phyloP scores from a whole-genome alignment of 2,113 vertebrate species.

The Cyprinodon brontotheroides region DNA sequence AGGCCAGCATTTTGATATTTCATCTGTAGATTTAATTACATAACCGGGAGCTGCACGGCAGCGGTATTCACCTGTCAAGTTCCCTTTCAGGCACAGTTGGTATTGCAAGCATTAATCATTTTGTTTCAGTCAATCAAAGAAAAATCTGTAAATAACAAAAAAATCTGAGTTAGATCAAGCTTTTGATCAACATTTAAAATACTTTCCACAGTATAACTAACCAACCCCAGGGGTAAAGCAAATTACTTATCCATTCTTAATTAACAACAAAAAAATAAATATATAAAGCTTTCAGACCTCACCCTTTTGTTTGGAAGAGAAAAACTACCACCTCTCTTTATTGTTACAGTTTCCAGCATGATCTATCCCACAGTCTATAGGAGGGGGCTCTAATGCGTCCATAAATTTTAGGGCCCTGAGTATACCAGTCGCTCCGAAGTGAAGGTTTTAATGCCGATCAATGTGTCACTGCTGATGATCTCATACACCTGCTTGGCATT shows the following conservation, averaged over 20 bases:
- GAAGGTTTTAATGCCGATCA: conserved; percentile 76
- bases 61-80: conserved; percentile 69
- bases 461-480: conserved; percentile 66
- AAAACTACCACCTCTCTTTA: conserved; percentile 52
- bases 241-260: conserved; percentile 35
- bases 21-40: conserved; percentile 81
- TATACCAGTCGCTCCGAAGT: conserved; percentile 43
- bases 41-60: conserved; percentile 60
- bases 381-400: conserved; percentile 67
- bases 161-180: background rate
- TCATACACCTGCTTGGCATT: conserved; percentile 52
- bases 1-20: conserved; percentile 71
- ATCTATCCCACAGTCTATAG: conserved; percentile 61
- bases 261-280: conserved; percentile 51
- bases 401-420: conserved; percentile 64
- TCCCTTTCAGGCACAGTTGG: conserved; percentile 65
- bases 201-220: background rate
- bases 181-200: background rate
- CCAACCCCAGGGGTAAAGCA: conserved; percentile 3
- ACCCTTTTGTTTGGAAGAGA: conserved; percentile 12
- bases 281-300: conserved; percentile 37
- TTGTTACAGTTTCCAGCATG: conserved; percentile 67
- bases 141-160: conserved; percentile 13
- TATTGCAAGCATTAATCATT: conserved; percentile 52
- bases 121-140: conserved; percentile 16